Base-by-base conservation (phyloP, 2,888 invertebrate genomes). In the Anthophora plumipes region DNA sequence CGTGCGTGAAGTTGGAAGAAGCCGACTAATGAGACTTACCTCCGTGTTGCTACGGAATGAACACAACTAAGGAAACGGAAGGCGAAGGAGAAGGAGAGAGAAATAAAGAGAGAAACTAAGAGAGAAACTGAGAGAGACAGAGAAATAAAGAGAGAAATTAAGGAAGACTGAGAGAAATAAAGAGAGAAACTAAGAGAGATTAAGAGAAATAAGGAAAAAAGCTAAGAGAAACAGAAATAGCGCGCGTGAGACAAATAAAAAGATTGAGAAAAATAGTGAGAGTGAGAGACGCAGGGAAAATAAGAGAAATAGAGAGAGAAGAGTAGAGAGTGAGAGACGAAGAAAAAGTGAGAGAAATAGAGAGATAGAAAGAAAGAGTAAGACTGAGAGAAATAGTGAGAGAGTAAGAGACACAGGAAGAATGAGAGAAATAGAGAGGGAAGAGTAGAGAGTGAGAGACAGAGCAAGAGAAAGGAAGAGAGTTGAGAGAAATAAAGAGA, bases 11-110 rank as follows among this genome's bases (percentile, higher is more conserved):
- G 79, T 80, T 84, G 79, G 74, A 71, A 81, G 85, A 73, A 83
- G 79, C 82, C 86, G 78, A 67, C 83, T 88, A 88, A 89, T 85
- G 84, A 88, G 86, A 81, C 59, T 83, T 63, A 68, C 67, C 70
- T 81, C 77, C 61, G 68, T 37, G 70, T 31, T 4, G 31, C 31
- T 4, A 4, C 31, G 31, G 69, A 73, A 73, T 79, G 82, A 54
- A 63, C 66, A 39, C 37, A 14, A 20, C 22, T 12, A 37, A 31
- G 50, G 46, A 52, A 37, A 41, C 69, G 61, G 25, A 63, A 55
- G 69, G 66, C 55, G 55, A 46, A 25, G 46, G 68, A 68, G 20
- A 41, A 4, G 4, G 31, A 3, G 31, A 31, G 31, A 4, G 31
- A 4, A 31, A 31, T 31, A 31, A 31, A 31, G 31, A 4, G 31